Evolutionary conservation across 2,797 vertebrate species (phyloP).

Genomic region (Hafferia zeledoni): DNA sequence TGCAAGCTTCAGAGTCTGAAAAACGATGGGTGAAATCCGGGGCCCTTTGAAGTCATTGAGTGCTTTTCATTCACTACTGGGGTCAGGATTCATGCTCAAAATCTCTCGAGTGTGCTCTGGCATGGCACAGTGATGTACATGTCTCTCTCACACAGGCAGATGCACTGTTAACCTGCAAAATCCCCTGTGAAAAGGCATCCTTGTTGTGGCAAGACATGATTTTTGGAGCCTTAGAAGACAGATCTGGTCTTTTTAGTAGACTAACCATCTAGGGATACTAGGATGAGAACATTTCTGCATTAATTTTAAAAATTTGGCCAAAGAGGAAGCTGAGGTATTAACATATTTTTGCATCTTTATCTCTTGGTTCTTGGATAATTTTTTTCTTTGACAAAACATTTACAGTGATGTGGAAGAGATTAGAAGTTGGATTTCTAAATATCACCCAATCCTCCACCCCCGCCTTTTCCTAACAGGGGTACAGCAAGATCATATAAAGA

Average conservation of each 20-base stretch:
- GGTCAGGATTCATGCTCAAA: constrained; percentile 58
- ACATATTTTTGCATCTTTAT: neutral
- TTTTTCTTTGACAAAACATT: constrained; percentile 1
- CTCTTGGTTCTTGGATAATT: neutral
- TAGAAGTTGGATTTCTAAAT: neutral
- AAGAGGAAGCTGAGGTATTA: neutral
- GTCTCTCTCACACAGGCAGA: neutral
- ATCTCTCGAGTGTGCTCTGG: constrained; percentile 6
- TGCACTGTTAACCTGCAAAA: neutral
- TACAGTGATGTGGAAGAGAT: constrained; percentile 11
- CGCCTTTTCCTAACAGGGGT: neutral
- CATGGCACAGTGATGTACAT: neutral
- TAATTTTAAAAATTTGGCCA: neutral
- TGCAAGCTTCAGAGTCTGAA: constrained; percentile 49
- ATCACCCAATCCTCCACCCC: neutral
- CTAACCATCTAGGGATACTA: neutral
- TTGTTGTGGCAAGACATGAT: neutral
- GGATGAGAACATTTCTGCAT: neutral
- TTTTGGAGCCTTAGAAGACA: neutral
- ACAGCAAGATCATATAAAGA: constrained; percentile 32
- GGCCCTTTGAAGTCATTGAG: constrained; percentile 66
- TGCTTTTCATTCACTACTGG: constrained; percentile 41
- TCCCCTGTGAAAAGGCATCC: neutral
- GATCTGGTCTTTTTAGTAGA: neutral
- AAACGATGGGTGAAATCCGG: constrained; percentile 58